Evolutionary conservation across 2,888 invertebrate genomes (phyloP).

Genomic region (Melieria omissa): DNA sequence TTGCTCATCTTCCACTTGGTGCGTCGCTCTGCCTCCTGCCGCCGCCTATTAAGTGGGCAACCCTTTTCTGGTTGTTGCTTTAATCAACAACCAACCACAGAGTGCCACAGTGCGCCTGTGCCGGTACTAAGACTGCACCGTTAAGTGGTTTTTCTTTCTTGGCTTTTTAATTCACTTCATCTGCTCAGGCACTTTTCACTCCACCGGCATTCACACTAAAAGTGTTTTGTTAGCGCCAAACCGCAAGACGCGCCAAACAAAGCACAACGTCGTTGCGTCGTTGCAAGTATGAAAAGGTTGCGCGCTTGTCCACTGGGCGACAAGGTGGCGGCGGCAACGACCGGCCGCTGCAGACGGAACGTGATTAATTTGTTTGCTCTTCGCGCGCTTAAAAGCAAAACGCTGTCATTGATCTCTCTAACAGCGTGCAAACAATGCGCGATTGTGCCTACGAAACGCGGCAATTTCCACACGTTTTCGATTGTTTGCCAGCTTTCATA

Average conservation of each 20-base stretch:
- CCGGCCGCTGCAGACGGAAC: constrained; percentile 36
- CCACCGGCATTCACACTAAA: constrained; percentile 7
- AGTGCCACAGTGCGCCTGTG: background rate
- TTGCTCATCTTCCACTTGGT: constrained; percentile 11
- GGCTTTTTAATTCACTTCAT: background rate
- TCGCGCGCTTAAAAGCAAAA: constrained; percentile 35
- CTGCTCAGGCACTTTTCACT: constrained; percentile 4
- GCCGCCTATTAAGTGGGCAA: background rate
- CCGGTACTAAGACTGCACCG: constrained; percentile 2
- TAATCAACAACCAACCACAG: constrained; percentile 41
- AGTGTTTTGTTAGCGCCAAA: constrained; percentile 23
- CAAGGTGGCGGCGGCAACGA: background rate
- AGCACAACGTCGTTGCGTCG: constrained; percentile 10
- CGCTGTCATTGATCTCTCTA: constrained; percentile 42
- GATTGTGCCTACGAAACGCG: too few relatives aligned
- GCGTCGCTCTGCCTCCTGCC: background rate
- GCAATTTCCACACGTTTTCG: too few relatives aligned
- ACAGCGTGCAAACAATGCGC: constrained; percentile 15
- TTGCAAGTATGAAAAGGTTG: constrained; percentile 24
- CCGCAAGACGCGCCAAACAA: constrained; percentile 1
- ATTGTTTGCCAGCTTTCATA: too few relatives aligned
- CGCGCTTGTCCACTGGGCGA: constrained; percentile 1
- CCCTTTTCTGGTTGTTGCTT: background rate
- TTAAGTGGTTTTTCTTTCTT: constrained; percentile 14
- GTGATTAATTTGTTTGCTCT: constrained; percentile 56